Percentiles rank a stretch among this genome's conserved stretches.
phyloP scores from a whole-genome alignment of 2,797 vertebrate species.

The Notolepis coatsorum region DNA sequence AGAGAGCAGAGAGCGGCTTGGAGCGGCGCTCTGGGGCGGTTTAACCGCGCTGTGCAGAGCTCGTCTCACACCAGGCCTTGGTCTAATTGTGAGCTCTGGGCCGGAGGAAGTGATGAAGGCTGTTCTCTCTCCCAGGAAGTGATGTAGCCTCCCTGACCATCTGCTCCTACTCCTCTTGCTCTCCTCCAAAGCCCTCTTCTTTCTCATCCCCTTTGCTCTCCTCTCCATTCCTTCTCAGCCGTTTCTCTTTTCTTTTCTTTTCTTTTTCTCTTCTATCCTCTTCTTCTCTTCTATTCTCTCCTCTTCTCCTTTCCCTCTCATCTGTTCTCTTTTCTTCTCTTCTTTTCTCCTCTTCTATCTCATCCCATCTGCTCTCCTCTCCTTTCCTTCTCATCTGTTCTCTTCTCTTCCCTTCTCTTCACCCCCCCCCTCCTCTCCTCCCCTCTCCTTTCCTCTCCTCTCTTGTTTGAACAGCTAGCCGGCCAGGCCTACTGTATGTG shows the following conservation, averaged over 20 bases:
- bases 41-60: conserved; percentile 26
- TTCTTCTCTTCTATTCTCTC: too few relatives aligned
- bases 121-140: conserved; percentile 32
- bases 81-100: conserved; percentile 25
- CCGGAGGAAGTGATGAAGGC: conserved; percentile 34
- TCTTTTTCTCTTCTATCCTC: not conserved
- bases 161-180: conserved; percentile 1
- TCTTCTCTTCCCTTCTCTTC: conserved; percentile 1
- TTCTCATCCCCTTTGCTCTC: not conserved
- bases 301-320: too few relatives aligned
- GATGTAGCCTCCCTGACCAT: conserved; percentile 24
- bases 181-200: not conserved
- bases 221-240: conserved; percentile 1
- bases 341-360: not conserved
- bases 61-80: conserved; percentile 5
- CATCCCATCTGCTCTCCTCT: not conserved
- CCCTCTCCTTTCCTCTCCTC: not conserved
- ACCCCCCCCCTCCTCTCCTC: not conserved
- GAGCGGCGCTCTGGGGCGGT: conserved; percentile 16
- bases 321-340: too few relatives aligned
- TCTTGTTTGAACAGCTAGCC: not conserved
- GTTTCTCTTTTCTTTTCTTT: not conserved
- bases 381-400: not conserved
- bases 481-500: not conserved
- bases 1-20: conserved; percentile 22